phyloP scores from a whole-genome alignment of 2,888 invertebrate species.

The Acanthosoma haemorrhoidale region DNA sequence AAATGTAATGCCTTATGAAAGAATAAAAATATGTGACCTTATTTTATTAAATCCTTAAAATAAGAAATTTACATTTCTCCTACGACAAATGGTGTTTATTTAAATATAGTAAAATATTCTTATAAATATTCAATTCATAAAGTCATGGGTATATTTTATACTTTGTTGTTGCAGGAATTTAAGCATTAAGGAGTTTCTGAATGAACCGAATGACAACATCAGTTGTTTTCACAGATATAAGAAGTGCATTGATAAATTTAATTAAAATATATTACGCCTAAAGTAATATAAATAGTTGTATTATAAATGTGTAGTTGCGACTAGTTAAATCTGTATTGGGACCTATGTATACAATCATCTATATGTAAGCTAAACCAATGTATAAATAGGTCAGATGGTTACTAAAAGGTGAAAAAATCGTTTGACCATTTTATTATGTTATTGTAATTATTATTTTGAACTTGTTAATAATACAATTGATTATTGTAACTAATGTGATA shows the following conservation, averaged over 20 bases:
- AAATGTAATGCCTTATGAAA: background rate
- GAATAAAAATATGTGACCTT: background rate
- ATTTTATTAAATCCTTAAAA: background rate
- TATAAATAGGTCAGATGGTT: slow-evolving; percentile 10
- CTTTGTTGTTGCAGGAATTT: slow-evolving; percentile 5
- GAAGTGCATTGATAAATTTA: slow-evolving; percentile 4
- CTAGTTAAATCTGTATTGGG: slow-evolving; percentile 36
- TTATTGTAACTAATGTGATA: slow-evolving; percentile 35
- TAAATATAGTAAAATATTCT: background rate
- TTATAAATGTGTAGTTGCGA: slow-evolving; percentile 33
- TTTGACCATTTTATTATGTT: background rate
- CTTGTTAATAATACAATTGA: slow-evolving; percentile 23
- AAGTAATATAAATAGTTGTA: slow-evolving; percentile 16
- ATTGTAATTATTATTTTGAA: background rate
- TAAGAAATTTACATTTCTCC: background rate
- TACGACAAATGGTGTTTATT: background rate
- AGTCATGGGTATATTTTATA: background rate
- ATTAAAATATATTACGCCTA: slow-evolving; percentile 22
- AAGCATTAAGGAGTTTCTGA: background rate
- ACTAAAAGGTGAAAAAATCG: background rate
- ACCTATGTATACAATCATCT: slow-evolving; percentile 38
- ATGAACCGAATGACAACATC: background rate
- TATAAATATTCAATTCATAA: background rate
- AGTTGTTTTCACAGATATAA: background rate
- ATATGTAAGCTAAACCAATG: slow-evolving; percentile 22